Evolutionary conservation across 2,113 vertebrate genomes (phyloP).

Genomic region (Thunnus maccoyii): DNA sequence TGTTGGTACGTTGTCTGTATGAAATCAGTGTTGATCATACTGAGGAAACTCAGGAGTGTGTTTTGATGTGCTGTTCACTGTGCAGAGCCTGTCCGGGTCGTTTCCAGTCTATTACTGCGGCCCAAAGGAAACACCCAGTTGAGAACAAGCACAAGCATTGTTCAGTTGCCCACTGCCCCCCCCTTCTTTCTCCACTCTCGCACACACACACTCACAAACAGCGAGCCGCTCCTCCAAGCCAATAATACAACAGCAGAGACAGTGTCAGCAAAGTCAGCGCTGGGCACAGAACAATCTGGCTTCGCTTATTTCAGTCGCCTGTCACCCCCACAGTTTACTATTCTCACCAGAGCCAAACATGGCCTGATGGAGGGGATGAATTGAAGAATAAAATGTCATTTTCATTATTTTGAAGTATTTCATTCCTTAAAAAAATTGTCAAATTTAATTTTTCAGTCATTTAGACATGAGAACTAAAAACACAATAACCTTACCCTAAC

Average conservation of each 20-base stretch:
- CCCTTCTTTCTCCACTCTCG: slow-evolving; percentile 29
- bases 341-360: slow-evolving; percentile 15
- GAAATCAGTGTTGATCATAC: slow-evolving; percentile 9
- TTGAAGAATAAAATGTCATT: too few species aligned
- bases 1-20: background rate
- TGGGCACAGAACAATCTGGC: slow-evolving; percentile 30
- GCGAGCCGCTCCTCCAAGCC: slow-evolving; percentile 12
- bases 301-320: slow-evolving; percentile 19
- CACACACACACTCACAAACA: slow-evolving; percentile 13
- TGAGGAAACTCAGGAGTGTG: slow-evolving; percentile 39
- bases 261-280: slow-evolving; percentile 43
- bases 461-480: background rate
- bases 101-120: slow-evolving; percentile 54
- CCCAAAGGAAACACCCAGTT: slow-evolving; percentile 61
- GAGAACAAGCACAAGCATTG: slow-evolving; percentile 80
- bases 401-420: too few species aligned
- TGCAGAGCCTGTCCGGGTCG: slow-evolving; percentile 34
- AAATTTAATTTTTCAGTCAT: background rate
- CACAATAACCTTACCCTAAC: background rate
- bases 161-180: slow-evolving; percentile 36
- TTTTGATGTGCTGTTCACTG: slow-evolving; percentile 30
- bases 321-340: background rate
- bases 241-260: slow-evolving; percentile 40
- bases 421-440: background rate
- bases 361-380: background rate